Evolutionary conservation across 1,140 invertebrate species (phyloP), one percentile per base, ranked within the genome.

Genomic region (Pachyrhynchus sulphureomaculatus): DNA sequence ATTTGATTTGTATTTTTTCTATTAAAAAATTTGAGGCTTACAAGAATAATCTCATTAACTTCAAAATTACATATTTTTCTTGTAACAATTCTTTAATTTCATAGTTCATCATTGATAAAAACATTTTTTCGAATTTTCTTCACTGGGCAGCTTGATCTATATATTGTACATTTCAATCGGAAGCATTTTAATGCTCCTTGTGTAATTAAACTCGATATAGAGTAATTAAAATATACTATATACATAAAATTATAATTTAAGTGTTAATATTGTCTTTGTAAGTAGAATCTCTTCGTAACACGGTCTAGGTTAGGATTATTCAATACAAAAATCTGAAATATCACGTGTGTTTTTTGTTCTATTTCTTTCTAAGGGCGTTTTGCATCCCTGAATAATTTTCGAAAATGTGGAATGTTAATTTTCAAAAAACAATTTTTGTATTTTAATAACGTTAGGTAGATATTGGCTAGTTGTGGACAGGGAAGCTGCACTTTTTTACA

Each of bases 221-320:
- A 74, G 53, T 69, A 74, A 72, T 71, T 74, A 66, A 73, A 61
- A 65, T 76, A 76, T 76, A 76, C 68, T 76, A 73, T 74, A 76
- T 75, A 76, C 73, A 75, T 76, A 75, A 74, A 72, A 72, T 67
- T 75, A 76, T 71, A 71, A 68, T 70, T 68, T 73, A 75, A 71
- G 69, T 75, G 75, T 75, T 75, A 75, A 76, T 75, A 75, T 72
- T 65, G 72, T 75, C 72, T 74, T 76, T 76, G 75, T 76, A 76
- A 76, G 74, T 76, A 76, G 75, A 72, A 72, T 73, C 68, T 75
- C 72, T 76, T 75, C 75, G 75, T 76, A 76, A 73, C 70, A 76
- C 66, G 72, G 73, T 76, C 68, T 75, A 74, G 70, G 68, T 65
- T 73, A 73, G 68, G 67, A 72, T 72, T 65, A 76, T 76, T 76